Evolutionary conservation across 2,888 invertebrate genomes (phyloP), one percentile per base, ranked within the genome.

Genomic region (Imbricaverruca yamaguchii): DNA sequence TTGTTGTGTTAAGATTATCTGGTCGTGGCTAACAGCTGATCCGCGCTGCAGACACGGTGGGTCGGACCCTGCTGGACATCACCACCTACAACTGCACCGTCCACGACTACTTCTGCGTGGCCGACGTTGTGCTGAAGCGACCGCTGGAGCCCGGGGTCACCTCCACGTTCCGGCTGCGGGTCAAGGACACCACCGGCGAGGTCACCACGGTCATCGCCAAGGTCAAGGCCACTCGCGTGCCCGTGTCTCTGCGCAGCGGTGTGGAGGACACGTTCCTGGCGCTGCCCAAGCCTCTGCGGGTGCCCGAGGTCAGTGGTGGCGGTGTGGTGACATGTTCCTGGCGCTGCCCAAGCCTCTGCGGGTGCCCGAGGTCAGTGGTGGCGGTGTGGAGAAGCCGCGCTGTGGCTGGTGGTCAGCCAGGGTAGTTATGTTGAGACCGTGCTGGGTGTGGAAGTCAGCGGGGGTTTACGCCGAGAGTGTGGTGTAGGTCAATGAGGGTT

Each of bases 71-170:
- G 15, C 0, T 13, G 11, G 53, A 74, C 15, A 18, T 74, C 53
- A 6, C 2, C 39, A 8, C 74, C 11, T 74, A 74, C 53, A 39
- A 39, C 53, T 74, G 74, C 74, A 74, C 74, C 53, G 13, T 1
- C 53, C 10, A 74, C 74, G 7, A 74, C 18, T 39, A 74, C 53
- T 74, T 53, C 53, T 74, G 74, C 53, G 53, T 74, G 53, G 39
- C 53, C 53, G 74, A 74, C 53, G 23, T 53, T 3, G 2, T 53
- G 11, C 53, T 74, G 74, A 39, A 53, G 53, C 39, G 74, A 1
- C 74, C 74, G 18, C 74, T 74, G 74, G 74, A 74, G 74, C 15
- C 74, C 8, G 74, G 74, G 6, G 74, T 53, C 13, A 74, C 74
- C 18, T 74, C 74, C 11, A 53, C 74, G 11, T 74, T 74, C 53